Percentiles rank a stretch among this genome's conserved stretches.
These are phyloP conservation scores for Augiades crinisus DNA, from an alignment of 2,888 invertebrate species.

Conservation along the genomic window DNA sequence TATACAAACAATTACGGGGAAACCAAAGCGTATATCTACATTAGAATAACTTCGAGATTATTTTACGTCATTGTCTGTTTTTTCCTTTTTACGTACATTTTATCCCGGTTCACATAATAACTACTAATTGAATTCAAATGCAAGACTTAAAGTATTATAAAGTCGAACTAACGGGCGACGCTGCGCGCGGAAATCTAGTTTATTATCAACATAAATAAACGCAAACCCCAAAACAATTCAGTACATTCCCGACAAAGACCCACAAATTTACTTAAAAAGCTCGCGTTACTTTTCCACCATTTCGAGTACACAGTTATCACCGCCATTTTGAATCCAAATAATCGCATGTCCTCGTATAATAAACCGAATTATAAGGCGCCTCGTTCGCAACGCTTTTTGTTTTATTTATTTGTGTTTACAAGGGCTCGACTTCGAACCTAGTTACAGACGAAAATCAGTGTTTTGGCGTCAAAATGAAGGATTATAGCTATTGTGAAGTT, in stretches of 20 bases:
- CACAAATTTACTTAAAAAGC: slow-evolving; percentile 10
- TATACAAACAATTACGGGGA: too few relatives aligned
- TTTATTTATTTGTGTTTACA: slow-evolving; percentile 21
- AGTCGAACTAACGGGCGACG: neutral
- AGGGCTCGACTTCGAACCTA: slow-evolving; percentile 8
- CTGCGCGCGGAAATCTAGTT: neutral
- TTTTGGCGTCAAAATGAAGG: slow-evolving; percentile 13
- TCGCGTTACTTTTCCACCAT: slow-evolving; percentile 11
- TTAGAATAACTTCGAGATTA: too few relatives aligned
- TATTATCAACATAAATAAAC: slow-evolving; percentile 9
- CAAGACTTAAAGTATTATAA: too few relatives aligned
- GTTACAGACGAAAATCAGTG: slow-evolving; percentile 5
- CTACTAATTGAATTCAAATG: too few relatives aligned
- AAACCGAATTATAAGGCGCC: slow-evolving; percentile 57
- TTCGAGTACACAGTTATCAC: slow-evolving; percentile 23
- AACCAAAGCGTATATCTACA: too few relatives aligned
- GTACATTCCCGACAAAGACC: slow-evolving; percentile 5
- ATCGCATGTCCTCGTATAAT: slow-evolving; percentile 68
- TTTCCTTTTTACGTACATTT: too few relatives aligned
- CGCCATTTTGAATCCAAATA: slow-evolving; percentile 52
- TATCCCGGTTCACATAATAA: too few relatives aligned
- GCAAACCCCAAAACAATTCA: slow-evolving; percentile 2
- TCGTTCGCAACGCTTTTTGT: slow-evolving; percentile 28
- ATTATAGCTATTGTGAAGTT: slow-evolving; percentile 11
- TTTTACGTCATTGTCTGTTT: too few relatives aligned